These are phyloP conservation scores for Chymomyza amoena DNA, from an alignment of 2,888 invertebrate species.

Conservation along the genomic window DNA sequence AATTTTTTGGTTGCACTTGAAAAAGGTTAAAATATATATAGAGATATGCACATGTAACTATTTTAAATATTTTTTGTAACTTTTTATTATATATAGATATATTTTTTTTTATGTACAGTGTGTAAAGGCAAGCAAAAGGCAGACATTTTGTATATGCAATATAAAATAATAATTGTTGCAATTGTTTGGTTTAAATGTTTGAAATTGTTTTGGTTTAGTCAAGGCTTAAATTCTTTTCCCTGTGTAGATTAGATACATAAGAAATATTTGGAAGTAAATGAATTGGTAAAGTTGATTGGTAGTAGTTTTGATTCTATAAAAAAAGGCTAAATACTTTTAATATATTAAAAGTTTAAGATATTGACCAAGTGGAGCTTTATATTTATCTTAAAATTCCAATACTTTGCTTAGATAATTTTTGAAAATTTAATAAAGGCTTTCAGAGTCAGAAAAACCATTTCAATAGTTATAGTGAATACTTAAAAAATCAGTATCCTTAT, in stretches of 20 bases:
- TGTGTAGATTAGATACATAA: too few species aligned
- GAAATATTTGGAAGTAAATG: background rate
- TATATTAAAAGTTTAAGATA: too few species aligned
- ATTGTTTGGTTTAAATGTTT: constrained; percentile 4
- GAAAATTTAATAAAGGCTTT: too few species aligned
- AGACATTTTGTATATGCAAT: constrained; percentile 29
- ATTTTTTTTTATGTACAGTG: constrained; percentile 1
- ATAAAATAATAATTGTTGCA: constrained; percentile 28
- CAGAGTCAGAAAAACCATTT: too few species aligned
- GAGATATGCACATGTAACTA: constrained; percentile 4
- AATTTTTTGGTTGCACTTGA: constrained; percentile 43
- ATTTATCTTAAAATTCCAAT: too few species aligned
- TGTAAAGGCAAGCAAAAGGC: constrained; percentile 18
- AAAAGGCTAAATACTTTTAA: too few species aligned
- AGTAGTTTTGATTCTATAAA: too few species aligned
- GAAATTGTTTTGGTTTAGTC: background rate
- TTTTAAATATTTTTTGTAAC: constrained; percentile 4
- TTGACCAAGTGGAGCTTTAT: too few species aligned
- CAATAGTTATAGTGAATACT: too few species aligned
- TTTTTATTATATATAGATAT: constrained; percentile 28
- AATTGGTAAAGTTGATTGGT: too few species aligned
- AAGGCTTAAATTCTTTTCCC: background rate
- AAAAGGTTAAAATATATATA: constrained; percentile 35
- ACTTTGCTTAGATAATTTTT: too few species aligned
- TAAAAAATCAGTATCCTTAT: too few species aligned